Evolutionary conservation across 2,888 invertebrate species (phyloP), one percentile per base, ranked within the genome.

Genomic region (Tupiocoris notatus): DNA sequence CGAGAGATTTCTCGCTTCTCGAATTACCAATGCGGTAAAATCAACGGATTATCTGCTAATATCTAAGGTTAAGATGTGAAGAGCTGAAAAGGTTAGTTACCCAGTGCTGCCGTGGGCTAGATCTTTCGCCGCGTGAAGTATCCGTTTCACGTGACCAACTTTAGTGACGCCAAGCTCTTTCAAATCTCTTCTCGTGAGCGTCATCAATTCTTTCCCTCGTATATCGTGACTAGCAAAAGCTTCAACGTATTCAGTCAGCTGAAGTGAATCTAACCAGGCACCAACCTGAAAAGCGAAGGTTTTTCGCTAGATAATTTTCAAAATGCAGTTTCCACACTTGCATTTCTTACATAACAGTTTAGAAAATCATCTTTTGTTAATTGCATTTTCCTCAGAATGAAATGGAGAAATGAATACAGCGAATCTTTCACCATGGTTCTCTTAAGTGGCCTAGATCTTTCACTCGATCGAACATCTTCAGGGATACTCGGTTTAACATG

Each of bases 71-170:
- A 39, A 39, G 39, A 39, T 39, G 39, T 12, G 12, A 39, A 39
- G 12, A 39, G 12, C 39, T 12, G 39, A 39, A n/a, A n/a, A n/a
- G n/a, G n/a, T 39, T 39, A 39, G 12, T 73, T 73, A 73, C 73
- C 63, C 73, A n/a, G 39, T 62, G 63, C 63, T 54, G 71, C 74
- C 61, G 63, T 16, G 61, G 58, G 73, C 73, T 64, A 93, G 86
- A 84, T 96, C 96, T 85, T 94, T 93, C 79, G 96, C 94, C 21
- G 94, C 95, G 84, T 95, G 94, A 79, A 96, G 89, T 80, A 98
- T 93, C 82, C 98, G 89, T 86, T 98, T 98, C 25, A 97, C 91
- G 84, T 98, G 98, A 0, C 98, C 98, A 68, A 98, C 94, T 86
- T 98, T 98, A 9, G 92, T 91, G 73, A 98, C 92, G 7, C 97